Percentiles rank a stretch among this genome's conserved stretches.
Conservation (phyloP, 2,888 invertebrate genomes). For the Athalia rosae region DNA sequence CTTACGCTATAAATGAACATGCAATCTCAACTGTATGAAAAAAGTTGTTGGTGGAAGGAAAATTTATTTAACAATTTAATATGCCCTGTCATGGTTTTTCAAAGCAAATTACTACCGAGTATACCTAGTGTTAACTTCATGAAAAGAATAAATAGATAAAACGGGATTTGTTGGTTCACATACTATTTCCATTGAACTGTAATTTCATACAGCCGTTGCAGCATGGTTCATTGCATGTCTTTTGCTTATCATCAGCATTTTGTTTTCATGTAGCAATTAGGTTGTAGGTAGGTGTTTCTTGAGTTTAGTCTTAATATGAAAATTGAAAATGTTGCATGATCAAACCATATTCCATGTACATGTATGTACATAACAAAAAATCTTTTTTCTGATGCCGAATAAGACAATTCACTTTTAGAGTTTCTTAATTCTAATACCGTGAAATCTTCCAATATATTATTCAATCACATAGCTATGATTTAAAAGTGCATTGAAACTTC, state of each 20-base stretch:
- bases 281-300: no score
- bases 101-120: neutral
- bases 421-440: no score
- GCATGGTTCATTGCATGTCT: constrained; percentile 27
- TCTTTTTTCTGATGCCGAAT: no score
- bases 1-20: constrained; percentile 34
- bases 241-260: constrained; percentile 10
- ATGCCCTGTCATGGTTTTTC: no score
- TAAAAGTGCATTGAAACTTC: no score
- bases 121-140: neutral
- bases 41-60: no score
- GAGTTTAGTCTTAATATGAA: neutral
- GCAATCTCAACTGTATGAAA: constrained; percentile 1
- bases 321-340: neutral
- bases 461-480: no score
- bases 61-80: no score
- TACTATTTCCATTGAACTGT: neutral
- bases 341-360: no score
- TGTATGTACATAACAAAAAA: no score
- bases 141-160: neutral
- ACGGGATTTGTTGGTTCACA: constrained; percentile 38
- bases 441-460: no score
- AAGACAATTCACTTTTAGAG: no score
- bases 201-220: neutral
- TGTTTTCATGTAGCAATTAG: neutral